A percentile compares a stretch with the other conserved stretches of the same genome.
phyloP scores from a whole-genome alignment of 2,797 vertebrate genomes.

The Chloroceryle amazona region DNA sequence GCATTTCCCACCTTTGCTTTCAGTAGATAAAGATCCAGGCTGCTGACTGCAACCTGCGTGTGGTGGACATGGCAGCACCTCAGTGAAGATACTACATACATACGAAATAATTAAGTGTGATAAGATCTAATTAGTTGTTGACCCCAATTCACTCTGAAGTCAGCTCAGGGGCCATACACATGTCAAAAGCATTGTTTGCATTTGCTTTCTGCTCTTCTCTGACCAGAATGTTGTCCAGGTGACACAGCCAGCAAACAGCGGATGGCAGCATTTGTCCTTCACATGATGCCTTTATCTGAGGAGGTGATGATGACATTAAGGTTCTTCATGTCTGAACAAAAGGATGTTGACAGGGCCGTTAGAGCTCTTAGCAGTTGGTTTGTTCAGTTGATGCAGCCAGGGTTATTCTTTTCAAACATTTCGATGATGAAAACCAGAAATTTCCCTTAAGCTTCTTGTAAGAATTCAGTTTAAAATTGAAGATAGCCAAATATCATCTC shows the following conservation, averaged over 20 bases:
- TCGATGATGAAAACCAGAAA: not conserved
- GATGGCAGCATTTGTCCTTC: not conserved
- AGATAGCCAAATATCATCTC: not conserved
- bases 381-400: not conserved
- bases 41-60: not conserved
- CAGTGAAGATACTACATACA: not conserved
- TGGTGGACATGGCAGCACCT: rapidly evolving
- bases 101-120: not conserved
- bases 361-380: not conserved
- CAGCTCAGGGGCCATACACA: not conserved
- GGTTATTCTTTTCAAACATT: not conserved
- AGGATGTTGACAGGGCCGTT: not conserved
- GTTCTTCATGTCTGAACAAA: not conserved
- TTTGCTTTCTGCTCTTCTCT: not conserved
- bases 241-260: not conserved
- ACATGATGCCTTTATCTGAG: not conserved
- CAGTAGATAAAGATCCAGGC: not conserved
- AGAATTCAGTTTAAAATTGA: not conserved
- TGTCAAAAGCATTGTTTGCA: not conserved
- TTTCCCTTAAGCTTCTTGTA: not conserved
- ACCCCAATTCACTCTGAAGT: not conserved
- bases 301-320: not conserved
- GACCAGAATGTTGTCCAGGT: rapidly evolving
- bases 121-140: not conserved
- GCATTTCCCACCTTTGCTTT: not conserved